Evolutionary conservation across 2,113 vertebrate species (phyloP), one percentile per base, ranked within the genome.

Genomic region (Phrynosoma platyrhinos): DNA sequence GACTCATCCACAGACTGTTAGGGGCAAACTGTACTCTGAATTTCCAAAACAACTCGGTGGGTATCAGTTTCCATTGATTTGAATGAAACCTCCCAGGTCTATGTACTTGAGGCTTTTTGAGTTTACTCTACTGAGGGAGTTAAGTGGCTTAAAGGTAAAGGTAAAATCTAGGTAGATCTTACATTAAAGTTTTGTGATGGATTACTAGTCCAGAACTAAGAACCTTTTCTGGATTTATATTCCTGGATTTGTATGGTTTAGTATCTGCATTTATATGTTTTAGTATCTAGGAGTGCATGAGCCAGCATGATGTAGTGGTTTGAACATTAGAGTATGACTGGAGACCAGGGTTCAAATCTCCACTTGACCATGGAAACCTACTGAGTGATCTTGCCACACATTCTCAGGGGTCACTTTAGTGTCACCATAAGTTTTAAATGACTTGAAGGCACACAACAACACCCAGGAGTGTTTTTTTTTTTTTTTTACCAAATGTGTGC

Each of bases 401-500:
- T 36, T 36, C 36, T 36, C 1, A 36, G 36, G 36, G 2, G 36
- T 36, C 36, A 36, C 36, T 1, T 36, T 36, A 36, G 36, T 36
- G 36, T 36, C 36, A 36, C 36, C 36, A 36, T 36, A 36, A 36
- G 36, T 36, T 36, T 1, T 1, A 36, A 36, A 36, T 36, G 36
- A 36, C 36, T 36, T 36, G 36, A 36, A 36, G 36, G 36, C 36
- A 36, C 36, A 36, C 36, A 36, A 36, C 36, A 36, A 36, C 36
- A 36, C 36, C 36, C 2, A 36, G 36, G 36, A 36, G 36, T 36
- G 36, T 36, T 1, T 36, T 36, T 36, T 36, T 1, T 36, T 36
- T 36, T 92, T 62, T 80, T 89, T 80, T 75, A 85, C 76, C 93
- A 87, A 93, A 87, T 89, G 77, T 88, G 74, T 89, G 88, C 93